Percentiles rank a stretch among this genome's conserved stretches.
Conservation (phyloP, 2,113 vertebrate genomes). For the Oryzias woworae region DNA sequence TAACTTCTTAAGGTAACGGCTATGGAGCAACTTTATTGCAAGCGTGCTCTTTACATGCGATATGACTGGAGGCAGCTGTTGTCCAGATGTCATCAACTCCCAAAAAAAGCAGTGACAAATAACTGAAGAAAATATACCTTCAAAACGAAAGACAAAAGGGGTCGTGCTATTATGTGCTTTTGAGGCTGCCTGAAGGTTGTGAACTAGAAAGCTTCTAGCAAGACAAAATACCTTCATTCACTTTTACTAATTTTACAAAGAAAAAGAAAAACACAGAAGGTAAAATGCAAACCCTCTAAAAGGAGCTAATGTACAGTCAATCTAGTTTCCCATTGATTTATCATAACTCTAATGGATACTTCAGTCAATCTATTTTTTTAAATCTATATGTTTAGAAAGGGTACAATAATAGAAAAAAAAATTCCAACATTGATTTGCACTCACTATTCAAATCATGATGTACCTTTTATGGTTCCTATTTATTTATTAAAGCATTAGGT, state of each 20-base stretch:
- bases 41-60: constrained; percentile 5
- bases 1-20: constrained; percentile 18
- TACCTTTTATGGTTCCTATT: constrained; percentile 63
- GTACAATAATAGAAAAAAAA: constrained; percentile 50
- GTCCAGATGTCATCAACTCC: constrained; percentile 62
- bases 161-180: background rate
- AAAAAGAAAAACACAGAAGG: background rate
- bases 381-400: constrained; percentile 34
- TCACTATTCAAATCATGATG: constrained; percentile 52
- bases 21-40: constrained; percentile 33
- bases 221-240: background rate
- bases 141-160: constrained; percentile 12
- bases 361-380: too few relatives aligned
- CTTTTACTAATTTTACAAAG: background rate
- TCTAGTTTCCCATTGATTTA: too few relatives aligned
- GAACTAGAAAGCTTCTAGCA: background rate
- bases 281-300: background rate
- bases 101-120: constrained; percentile 6
- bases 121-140: constrained; percentile 14
- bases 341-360: too few relatives aligned
- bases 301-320: background rate
- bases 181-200: too few relatives aligned
- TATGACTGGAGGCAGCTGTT: constrained; percentile 69
- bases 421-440: constrained; percentile 58
- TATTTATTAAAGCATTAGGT: constrained; percentile 9